Percentiles rank a stretch among this genome's conserved stretches.
Conservation (phyloP, 2,888 invertebrate genomes). For the Drosophila tripunctata region DNA sequence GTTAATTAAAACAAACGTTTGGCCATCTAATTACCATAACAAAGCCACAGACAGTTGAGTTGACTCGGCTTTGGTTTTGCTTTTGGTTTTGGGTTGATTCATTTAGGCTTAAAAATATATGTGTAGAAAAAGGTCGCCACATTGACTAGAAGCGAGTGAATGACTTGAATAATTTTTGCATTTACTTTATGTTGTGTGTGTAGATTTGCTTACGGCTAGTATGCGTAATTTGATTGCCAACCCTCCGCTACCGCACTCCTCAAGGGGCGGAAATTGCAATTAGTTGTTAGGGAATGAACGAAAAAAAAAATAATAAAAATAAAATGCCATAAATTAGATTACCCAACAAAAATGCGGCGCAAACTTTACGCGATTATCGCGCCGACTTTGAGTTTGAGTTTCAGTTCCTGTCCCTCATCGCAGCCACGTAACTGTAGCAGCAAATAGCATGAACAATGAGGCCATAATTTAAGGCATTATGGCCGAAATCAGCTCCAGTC, state of each 20-base stretch:
- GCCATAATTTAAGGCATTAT: conserved; percentile 74
- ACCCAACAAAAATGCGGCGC: conserved; percentile 57
- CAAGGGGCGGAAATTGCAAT: conserved; percentile 70
- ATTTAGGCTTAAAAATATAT: conserved; percentile 34
- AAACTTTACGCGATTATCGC: conserved; percentile 67
- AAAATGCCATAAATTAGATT: conserved; percentile 78
- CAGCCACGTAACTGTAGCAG: conserved; percentile 36
- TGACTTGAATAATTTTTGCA: conserved; percentile 38
- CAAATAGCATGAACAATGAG: conserved; percentile 64
- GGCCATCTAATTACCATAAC: conserved; percentile 73
- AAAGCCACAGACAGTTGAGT: conserved; percentile 52
- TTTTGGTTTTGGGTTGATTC: conserved; percentile 32
- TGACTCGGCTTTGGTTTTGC: neutral
- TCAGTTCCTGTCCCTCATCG: neutral
- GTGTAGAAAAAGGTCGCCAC: conserved; percentile 51
- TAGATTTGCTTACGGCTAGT: conserved; percentile 65
- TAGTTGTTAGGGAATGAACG: conserved; percentile 68
- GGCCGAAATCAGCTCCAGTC: conserved; percentile 51
- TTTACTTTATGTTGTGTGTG: conserved; percentile 37
- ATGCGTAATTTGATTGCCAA: conserved; percentile 70
- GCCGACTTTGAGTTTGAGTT: conserved; percentile 31
- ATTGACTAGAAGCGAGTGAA: conserved; percentile 34
- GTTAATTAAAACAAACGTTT: conserved; percentile 80
- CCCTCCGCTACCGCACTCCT: neutral
- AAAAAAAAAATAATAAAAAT: no score